Percentiles rank a stretch among this genome's conserved stretches.
Conservation (phyloP, 2,113 vertebrate genomes). For the Apistogramma diplotaenia region DNA sequence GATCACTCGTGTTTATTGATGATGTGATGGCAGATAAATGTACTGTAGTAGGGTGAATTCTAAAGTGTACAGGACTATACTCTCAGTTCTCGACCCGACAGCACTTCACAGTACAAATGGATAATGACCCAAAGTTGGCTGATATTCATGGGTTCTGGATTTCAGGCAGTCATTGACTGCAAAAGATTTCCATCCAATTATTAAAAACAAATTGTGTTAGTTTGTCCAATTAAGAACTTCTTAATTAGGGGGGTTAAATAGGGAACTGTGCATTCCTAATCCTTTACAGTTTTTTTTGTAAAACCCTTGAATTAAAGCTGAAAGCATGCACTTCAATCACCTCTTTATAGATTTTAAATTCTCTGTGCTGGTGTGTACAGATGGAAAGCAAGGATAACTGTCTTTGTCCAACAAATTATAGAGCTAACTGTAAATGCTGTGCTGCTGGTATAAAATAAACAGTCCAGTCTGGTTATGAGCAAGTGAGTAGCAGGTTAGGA, state of each 20-base stretch:
- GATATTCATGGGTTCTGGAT: too few species aligned
- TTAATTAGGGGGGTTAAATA: too few species aligned
- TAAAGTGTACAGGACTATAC: background rate
- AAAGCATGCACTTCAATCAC: background rate
- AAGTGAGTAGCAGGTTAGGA: conserved; percentile 9
- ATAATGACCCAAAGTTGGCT: background rate
- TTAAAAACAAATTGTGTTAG: too few species aligned
- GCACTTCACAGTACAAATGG: background rate
- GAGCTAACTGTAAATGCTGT: background rate
- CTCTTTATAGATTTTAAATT: background rate
- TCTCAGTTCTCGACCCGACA: background rate
- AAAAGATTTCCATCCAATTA: too few species aligned
- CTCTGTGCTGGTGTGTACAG: background rate
- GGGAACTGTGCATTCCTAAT: background rate
- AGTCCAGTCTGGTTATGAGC: background rate
- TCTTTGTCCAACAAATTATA: background rate
- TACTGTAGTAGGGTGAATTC: background rate
- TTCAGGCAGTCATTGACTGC: too few species aligned
- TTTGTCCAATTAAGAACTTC: too few species aligned
- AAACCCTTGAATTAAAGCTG: background rate
- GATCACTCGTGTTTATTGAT: background rate
- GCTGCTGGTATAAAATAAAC: background rate
- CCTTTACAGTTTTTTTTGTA: background rate
- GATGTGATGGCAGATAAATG: background rate
- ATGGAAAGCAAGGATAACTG: background rate